Evolutionary conservation across 2,797 vertebrate species (phyloP), one percentile per base, ranked within the genome.

Genomic region (Iguana delicatissima): DNA sequence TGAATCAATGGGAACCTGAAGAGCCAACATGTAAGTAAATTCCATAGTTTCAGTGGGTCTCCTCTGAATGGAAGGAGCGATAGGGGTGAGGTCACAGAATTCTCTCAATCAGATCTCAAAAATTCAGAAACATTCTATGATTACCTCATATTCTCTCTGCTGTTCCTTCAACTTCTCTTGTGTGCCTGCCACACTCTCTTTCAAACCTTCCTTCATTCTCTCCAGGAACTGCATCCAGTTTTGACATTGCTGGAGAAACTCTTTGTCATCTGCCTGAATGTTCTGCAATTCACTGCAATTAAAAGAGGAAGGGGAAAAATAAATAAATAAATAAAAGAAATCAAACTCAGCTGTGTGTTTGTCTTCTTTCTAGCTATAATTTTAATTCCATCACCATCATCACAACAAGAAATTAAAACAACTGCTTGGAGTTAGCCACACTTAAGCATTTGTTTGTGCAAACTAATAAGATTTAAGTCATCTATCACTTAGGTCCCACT

Each of bases 191-290:
- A 98, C 92, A 20, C 98, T 96, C 67, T 94, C 96, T 4, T 97
- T 96, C 89, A 99, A 95, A 1, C 82, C 88, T 86, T 98, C 97
- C 94, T 98, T 98, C 97, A 98, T 97, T 96, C 96, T 98, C 97
- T 99, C 98, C 84, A 99, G 96, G 94, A 98, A 98, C 0, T 91
- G 96, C 94, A 97, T 97, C 98, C 98, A 99, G 90, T 97, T 97
- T 94, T 98, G 98, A 95, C 98, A 99, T 95, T 97, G 98, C 93
- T 97, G 95, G 96, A 98, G 96, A 88, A 99, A 99, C 80, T 92
- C 97, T 93, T 98, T 97, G 86, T 94, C 96, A 93, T 96, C 97
- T 38, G 98, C 91, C 55, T 95, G 92, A 62, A 93, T 92, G 3
- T 95, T 96, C 95, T 98, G 98, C 90, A 98, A 95, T 93, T 98